Evolutionary conservation across 2,797 vertebrate species (phyloP).

Genomic region (Spinus olivaceus): DNA sequence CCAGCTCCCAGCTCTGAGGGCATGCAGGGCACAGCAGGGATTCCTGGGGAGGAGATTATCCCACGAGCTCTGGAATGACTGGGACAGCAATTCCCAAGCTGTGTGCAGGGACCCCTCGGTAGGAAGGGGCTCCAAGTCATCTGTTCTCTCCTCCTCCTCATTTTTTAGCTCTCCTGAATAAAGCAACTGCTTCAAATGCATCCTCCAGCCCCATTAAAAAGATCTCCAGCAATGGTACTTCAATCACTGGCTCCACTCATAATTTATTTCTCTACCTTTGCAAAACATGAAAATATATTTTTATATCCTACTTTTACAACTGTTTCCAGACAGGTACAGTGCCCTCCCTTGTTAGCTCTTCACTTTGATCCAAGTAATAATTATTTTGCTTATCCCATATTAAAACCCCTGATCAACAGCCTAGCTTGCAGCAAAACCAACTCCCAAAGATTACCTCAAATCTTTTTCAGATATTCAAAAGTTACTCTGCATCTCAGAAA

Average conservation of each 20-base stretch:
- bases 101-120: neutral
- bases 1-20: neutral
- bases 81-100: neutral
- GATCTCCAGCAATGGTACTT: neutral
- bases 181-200: neutral
- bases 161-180: neutral
- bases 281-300: neutral
- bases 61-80: neutral
- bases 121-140: neutral
- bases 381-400: neutral
- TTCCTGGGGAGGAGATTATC: neutral
- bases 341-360: neutral
- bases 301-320: neutral
- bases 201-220: neutral
- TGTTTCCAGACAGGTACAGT: neutral
- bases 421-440: neutral
- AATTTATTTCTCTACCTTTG: neutral
- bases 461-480: neutral
- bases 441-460: neutral
- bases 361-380: neutral
- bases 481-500: neutral
- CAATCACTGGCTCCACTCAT: neutral
- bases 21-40: neutral
- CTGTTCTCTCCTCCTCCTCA: neutral
- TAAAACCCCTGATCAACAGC: neutral